These are phyloP conservation scores for Ptychadena robeensis DNA, from an alignment of 2,797 vertebrate species.

Conservation along the genomic window DNA sequence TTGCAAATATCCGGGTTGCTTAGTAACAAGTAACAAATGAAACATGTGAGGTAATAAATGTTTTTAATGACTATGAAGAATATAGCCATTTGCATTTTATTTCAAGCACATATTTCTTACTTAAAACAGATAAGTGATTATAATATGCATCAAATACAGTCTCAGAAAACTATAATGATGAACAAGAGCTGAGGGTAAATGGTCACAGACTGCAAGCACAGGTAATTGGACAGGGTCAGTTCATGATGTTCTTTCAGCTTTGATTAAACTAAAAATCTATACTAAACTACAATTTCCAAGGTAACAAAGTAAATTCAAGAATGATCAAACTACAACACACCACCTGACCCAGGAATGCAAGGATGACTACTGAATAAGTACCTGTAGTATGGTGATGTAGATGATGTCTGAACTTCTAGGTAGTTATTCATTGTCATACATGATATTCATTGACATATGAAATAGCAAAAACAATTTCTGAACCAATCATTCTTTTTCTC, in stretches of 20 bases:
- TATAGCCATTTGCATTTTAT: not conserved
- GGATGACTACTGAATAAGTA: not conserved
- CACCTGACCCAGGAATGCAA: not conserved
- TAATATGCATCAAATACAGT: not conserved
- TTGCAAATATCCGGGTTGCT: conserved; percentile 15
- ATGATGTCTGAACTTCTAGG: too few relatives aligned
- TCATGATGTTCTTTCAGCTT: not conserved
- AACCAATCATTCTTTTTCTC: too few relatives aligned
- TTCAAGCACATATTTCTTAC: not conserved
- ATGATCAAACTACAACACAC: not conserved
- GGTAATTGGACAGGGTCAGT: not conserved
- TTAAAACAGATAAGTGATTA: not conserved
- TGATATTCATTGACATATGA: not conserved
- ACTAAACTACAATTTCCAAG: not conserved
- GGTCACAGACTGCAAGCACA: not conserved
- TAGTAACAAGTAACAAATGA: conserved; percentile 15
- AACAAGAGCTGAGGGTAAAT: not conserved
- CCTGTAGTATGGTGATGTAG: too few relatives aligned
- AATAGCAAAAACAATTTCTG: not conserved
- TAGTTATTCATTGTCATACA: not conserved
- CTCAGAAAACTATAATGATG: not conserved
- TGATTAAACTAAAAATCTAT: not conserved
- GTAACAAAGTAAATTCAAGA: not conserved
- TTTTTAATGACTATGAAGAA: not conserved
- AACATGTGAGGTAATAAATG: not conserved